Evolutionary conservation across 2,113 vertebrate species (phyloP).

Genomic region (Oncorhynchus clarkii): DNA sequence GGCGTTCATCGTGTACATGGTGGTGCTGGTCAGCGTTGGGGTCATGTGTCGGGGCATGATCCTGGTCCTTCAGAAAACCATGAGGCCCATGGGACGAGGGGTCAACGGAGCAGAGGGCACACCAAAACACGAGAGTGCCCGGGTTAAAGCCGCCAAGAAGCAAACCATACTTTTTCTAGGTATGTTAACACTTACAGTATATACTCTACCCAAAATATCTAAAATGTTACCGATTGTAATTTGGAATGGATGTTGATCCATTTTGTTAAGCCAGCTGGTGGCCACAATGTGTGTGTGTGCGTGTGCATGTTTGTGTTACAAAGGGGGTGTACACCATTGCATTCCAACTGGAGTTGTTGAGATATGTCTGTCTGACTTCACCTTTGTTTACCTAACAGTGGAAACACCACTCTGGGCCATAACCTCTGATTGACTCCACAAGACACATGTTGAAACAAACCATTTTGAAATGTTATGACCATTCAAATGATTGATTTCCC

Average conservation of each 20-base stretch:
- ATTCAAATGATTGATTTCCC: conserved; percentile 32
- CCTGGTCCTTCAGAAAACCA: conserved; percentile 66
- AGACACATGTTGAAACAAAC: no score
- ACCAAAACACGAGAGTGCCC: conserved; percentile 65
- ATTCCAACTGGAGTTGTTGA: no score
- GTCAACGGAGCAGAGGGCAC: neutral
- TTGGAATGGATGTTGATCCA: neutral
- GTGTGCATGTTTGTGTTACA: neutral
- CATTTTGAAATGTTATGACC: conserved; percentile 5
- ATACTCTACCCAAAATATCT: neutral
- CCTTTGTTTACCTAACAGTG: neutral
- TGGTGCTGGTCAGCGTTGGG: conserved; percentile 79
- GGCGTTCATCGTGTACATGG: conserved; percentile 83
- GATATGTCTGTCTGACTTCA: conserved; percentile 13
- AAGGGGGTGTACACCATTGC: no score
- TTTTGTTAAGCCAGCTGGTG: neutral
- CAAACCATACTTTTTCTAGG: conserved; percentile 87
- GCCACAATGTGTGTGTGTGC: neutral
- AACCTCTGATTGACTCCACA: neutral
- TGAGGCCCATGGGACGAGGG: conserved; percentile 36
- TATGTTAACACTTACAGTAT: conserved; percentile 36
- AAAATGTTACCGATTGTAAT: neutral
- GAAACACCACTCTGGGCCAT: neutral
- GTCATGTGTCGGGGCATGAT: conserved; percentile 93
- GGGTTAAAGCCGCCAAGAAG: conserved; percentile 76